Conservation (phyloP, 2,797 vertebrate species). For the Cuniculus paca region DNA sequence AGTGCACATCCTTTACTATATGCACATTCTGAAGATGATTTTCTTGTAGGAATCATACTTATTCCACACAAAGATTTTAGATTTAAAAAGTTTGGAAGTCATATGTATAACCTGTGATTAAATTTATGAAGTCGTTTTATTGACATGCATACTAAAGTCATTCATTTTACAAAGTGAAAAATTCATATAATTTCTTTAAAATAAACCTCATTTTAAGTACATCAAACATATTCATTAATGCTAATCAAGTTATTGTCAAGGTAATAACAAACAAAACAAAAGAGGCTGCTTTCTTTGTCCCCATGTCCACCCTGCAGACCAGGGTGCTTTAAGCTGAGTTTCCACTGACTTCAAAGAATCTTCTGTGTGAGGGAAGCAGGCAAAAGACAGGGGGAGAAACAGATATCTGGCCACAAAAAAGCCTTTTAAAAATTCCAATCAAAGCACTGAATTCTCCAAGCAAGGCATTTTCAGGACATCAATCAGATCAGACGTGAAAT, state of each 20-base stretch:
- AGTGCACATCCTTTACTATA: not conserved
- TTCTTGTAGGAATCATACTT: not conserved
- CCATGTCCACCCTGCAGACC: not conserved
- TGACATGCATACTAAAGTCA: not conserved
- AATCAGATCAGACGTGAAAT: not conserved
- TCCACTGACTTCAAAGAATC: slow-evolving; percentile 45
- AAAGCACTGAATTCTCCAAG: slow-evolving; percentile 66
- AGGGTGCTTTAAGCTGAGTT: not conserved
- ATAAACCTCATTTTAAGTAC: not conserved
- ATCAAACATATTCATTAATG: not conserved
- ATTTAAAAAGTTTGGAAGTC: not conserved
- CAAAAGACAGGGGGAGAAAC: not conserved
- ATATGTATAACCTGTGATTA: not conserved
- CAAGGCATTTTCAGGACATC: not conserved
- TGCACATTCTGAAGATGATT: not conserved
- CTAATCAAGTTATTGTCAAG: not conserved
- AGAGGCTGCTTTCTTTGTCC: not conserved
- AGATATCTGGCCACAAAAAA: slow-evolving; percentile 44
- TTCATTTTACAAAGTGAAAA: slow-evolving; percentile 42
- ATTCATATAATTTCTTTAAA: not conserved
- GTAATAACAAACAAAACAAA: not conserved
- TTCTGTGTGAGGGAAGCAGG: not conserved
- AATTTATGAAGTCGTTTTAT: not conserved
- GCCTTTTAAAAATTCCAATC: slow-evolving; percentile 51
- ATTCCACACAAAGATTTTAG: not conserved